Evolutionary conservation across 1,140 invertebrate species (phyloP).

Genomic region (Oncopodura yosiiana): DNA sequence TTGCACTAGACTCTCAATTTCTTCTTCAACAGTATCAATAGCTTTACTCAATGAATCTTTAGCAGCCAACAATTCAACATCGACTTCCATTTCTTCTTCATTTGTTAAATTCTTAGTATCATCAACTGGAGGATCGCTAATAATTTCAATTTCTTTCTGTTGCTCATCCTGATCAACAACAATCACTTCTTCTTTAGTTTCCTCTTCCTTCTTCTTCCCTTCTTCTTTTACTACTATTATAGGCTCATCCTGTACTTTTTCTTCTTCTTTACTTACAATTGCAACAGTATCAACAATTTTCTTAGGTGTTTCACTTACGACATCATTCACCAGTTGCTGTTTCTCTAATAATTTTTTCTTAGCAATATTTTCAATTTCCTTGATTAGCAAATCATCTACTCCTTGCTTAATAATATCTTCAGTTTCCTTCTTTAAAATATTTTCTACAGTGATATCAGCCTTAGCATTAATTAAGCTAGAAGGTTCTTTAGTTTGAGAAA

Average conservation of each 20-base stretch:
- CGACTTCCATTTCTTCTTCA: too few species aligned
- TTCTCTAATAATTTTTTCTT: not conserved
- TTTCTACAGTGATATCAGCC: not conserved
- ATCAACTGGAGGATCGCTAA: too few species aligned
- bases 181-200: not conserved
- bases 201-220: not conserved
- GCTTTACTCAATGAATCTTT: too few species aligned
- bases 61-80: too few species aligned
- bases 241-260: not conserved
- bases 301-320: not conserved
- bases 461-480: not conserved
- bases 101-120: too few species aligned
- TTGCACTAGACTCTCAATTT: not conserved
- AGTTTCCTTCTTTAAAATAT: slow-evolving; percentile 3
- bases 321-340: slow-evolving; percentile 2
- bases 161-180: not conserved
- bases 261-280: not conserved
- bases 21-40: not conserved
- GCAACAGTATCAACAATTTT: not conserved
- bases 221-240: not conserved
- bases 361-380: not conserved
- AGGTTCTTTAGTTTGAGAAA: not conserved
- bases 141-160: not conserved
- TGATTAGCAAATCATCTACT: not conserved
- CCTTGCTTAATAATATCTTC: slow-evolving; percentile 1